These are phyloP conservation scores for Drosophila kurseongensis DNA, from an alignment of 1,140 invertebrate species.

Conservation along the genomic window DNA sequence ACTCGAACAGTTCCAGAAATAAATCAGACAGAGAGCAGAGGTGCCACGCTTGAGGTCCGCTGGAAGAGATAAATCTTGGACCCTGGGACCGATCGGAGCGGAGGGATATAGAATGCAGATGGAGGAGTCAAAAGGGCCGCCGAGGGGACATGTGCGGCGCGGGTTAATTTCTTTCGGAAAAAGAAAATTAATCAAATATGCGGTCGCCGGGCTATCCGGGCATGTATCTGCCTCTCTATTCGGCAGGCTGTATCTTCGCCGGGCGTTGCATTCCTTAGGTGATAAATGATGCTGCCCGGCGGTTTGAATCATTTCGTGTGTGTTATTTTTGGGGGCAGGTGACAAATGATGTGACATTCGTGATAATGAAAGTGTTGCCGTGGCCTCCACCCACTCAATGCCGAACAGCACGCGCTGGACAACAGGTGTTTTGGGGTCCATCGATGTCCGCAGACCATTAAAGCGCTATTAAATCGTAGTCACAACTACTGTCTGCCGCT, in stretches of 20 bases:
- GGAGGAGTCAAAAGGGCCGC: conserved; percentile 74
- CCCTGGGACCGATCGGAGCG: conserved; percentile 56
- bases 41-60: conserved; percentile 69
- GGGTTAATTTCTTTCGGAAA: conserved; percentile 84
- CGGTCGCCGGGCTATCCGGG: conserved; percentile 47
- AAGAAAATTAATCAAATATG: conserved; percentile 83
- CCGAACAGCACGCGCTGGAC: conserved; percentile 52
- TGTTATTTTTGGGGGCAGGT: conserved; percentile 66
- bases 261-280: conserved; percentile 69
- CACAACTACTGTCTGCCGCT: conserved; percentile 55
- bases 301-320: conserved; percentile 17
- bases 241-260: background rate
- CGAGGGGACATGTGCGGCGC: conserved; percentile 65
- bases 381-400: conserved; percentile 26
- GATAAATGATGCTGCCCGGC: conserved; percentile 79
- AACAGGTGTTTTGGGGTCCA: conserved; percentile 73
- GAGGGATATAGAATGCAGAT: conserved; percentile 31
- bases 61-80: conserved; percentile 82
- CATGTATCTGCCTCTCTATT: conserved; percentile 32
- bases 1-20: conserved; percentile 62
- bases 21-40: conserved; percentile 56
- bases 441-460: conserved; percentile 74
- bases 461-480: conserved; percentile 80
- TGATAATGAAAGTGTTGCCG: conserved; percentile 81
- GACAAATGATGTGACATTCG: conserved; percentile 83